Evolutionary conservation across 2,888 invertebrate genomes (phyloP), one percentile per base, ranked within the genome.

Genomic region (Chromoteleia sp.): DNA sequence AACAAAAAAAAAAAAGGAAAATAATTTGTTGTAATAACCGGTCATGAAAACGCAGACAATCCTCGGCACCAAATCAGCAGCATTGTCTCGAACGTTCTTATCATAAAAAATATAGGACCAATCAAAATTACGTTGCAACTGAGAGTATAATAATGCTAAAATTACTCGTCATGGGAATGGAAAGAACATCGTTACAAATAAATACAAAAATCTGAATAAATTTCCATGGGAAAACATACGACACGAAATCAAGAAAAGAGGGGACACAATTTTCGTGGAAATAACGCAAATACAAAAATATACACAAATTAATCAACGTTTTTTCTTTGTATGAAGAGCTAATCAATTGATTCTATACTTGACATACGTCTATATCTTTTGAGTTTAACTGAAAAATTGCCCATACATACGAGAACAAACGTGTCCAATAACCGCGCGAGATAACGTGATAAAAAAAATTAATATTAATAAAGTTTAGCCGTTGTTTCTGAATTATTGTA

Each of bases 1-100:
- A 4, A 25, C 5, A 25, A 25, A 4, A 25, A 25, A 4, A 4
- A 4, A 4, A 25, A 25, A 25, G 25, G 25, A 25, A 4, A 25
- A 25, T 25, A 25, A 25, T 25, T n/a, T n/a, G n/a, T n/a, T n/a
- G n/a, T n/a, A n/a, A n/a, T n/a, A 25, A 25, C 5, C 25, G 25
- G 25, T 25, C 5, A 10, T 45, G 50, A 75, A 75, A 75, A 56
- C 25, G 21, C 25, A 29, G 48, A 75, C 58, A 45, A 45, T 29
- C 15, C 36, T 75, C 17, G 7, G 1, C 65, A 65, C 58, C 65
- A 65, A 74, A 74, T 74, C 65, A 65, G 74, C 74, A 74, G 74
- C 33, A 7, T 43, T 25, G n/a, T 30, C 10, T 10, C 15, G 41
- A 61, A 25, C 6, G 30, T 21, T 54, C 15, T 52, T 14, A 48